Percentiles rank a stretch among this genome's conserved stretches.
Conservation (phyloP, 1,140 invertebrate species). For the Eupristina koningsbergeri region DNA sequence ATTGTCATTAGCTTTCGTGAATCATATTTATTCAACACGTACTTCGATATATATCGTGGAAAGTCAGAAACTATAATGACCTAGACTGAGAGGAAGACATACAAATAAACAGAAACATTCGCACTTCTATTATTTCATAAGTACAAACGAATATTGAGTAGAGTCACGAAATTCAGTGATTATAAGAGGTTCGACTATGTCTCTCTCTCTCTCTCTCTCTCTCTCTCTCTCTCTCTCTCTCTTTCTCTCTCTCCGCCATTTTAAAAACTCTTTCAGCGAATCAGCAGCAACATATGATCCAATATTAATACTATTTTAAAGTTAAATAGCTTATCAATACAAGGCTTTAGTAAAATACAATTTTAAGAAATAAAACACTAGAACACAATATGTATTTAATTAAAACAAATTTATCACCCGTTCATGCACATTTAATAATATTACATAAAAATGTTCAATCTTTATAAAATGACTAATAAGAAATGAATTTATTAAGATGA, state of each 20-base stretch:
- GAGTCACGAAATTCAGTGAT: conserved; percentile 48
- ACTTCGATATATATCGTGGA: neutral
- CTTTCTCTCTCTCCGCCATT: neutral
- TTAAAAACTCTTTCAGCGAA: neutral
- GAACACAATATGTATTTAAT: no score
- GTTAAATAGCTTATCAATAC: conserved; percentile 16
- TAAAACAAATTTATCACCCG: no score
- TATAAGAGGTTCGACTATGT: neutral
- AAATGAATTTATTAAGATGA: no score
- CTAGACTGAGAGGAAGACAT: neutral
- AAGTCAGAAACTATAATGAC: conserved; percentile 42
- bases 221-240: neutral
- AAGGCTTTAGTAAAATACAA: conserved; percentile 23
- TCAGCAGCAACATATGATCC: neutral
- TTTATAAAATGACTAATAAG: no score
- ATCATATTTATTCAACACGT: conserved; percentile 25
- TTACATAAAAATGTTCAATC: no score
- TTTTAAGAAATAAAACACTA: no score
- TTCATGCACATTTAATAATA: no score
- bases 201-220: neutral
- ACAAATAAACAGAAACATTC: neutral
- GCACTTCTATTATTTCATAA: neutral
- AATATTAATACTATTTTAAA: conserved; percentile 46
- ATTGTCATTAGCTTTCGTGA: conserved; percentile 15
- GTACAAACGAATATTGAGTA: conserved; percentile 35